These are phyloP conservation scores for Spongilla lacustris DNA, from an alignment of 37 sponge, comb jelly and placozoan species.

Conservation along the genomic window DNA sequence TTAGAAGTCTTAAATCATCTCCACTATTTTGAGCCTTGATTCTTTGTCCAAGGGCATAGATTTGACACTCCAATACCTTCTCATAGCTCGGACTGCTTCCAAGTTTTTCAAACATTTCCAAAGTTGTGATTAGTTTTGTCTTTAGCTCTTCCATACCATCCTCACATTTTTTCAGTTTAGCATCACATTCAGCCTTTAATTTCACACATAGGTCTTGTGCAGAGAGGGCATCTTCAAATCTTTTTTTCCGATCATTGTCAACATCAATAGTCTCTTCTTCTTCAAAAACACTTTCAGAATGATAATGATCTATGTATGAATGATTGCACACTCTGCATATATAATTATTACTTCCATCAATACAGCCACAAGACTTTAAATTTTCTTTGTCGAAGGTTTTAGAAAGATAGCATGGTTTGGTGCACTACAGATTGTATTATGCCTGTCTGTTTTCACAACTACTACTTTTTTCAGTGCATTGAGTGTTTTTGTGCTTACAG, in stretches of 20 bases:
- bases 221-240: conserved; percentile 24
- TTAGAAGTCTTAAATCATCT: too few species aligned
- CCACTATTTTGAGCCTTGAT: neutral
- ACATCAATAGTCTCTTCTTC: neutral
- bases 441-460: neutral
- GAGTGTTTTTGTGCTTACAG: neutral
- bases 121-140: neutral
- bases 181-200: neutral
- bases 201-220: conserved; percentile 19
- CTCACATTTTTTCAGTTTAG: neutral
- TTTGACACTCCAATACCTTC: conserved; percentile 21
- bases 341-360: neutral
- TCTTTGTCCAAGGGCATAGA: conserved; percentile 3
- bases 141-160: conserved; percentile 13
- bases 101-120: conserved; percentile 26
- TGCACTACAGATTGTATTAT: too few species aligned
- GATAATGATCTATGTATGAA: conserved; percentile 23
- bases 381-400: conserved; percentile 18
- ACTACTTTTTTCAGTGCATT: neutral
- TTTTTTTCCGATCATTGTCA: conserved; percentile 15
- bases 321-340: conserved; percentile 34
- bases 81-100: conserved; percentile 29
- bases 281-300: neutral
- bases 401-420: too few species aligned
- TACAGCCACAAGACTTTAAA: conserved; percentile 36